Evolutionary conservation across 2,113 vertebrate genomes (phyloP).

Genomic region (Tinamus guttatus): DNA sequence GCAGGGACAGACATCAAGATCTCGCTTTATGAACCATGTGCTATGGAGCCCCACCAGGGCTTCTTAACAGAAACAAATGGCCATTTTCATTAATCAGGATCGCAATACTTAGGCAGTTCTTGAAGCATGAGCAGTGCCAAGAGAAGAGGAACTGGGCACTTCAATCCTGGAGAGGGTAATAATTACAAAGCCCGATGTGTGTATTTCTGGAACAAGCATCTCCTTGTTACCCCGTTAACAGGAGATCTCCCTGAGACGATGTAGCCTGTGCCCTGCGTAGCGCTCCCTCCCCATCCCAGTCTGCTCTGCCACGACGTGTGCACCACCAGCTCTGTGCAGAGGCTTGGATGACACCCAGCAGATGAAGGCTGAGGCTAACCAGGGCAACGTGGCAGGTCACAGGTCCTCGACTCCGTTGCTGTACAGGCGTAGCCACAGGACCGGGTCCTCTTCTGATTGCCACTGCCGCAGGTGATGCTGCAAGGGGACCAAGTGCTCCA

Average conservation of each 20-base stretch:
- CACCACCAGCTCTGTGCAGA: background rate
- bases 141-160: background rate
- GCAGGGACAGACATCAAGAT: background rate
- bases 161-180: background rate
- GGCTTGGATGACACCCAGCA: background rate
- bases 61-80: background rate
- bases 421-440: constrained; percentile 89
- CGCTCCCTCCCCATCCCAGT: background rate
- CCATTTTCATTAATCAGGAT: background rate
- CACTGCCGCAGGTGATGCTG: constrained; percentile 84
- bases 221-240: background rate
- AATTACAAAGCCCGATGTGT: too few species aligned
- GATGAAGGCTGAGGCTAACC: constrained; percentile 73
- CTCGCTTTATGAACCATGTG: background rate
- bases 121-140: background rate
- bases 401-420: constrained; percentile 85
- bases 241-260: background rate
- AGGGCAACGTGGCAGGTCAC: constrained; percentile 83
- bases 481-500: constrained; percentile 94
- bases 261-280: background rate
- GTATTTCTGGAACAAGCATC: background rate
- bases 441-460: constrained; percentile 87
- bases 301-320: background rate
- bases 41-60: background rate
- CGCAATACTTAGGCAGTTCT: background rate